Conservation (phyloP, 2,888 invertebrate genomes). For the Yponomeuta evonymella region DNA sequence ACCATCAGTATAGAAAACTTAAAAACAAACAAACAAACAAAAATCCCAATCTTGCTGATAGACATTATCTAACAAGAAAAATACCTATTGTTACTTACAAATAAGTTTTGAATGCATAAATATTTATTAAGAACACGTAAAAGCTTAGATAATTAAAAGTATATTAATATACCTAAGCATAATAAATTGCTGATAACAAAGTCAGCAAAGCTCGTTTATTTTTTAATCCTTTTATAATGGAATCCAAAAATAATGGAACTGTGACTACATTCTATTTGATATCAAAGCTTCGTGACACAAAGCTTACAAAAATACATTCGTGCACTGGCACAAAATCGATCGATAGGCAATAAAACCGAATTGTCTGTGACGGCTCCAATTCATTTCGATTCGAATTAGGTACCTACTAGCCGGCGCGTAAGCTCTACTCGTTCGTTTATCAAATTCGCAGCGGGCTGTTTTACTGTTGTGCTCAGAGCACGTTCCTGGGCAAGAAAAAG, state of each 20-base stretch:
- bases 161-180: too few species aligned
- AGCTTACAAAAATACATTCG: background rate
- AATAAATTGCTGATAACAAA: too few species aligned
- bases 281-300: background rate
- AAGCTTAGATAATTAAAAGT: too few species aligned
- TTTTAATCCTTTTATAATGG: background rate
- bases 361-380: slow-evolving; percentile 15
- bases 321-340: slow-evolving; percentile 14
- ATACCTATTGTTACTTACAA: too few species aligned
- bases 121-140: too few species aligned
- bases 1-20: too few species aligned
- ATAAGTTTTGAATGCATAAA: too few species aligned
- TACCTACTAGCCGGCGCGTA: slow-evolving; percentile 21
- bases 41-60: too few species aligned
- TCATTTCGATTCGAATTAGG: slow-evolving; percentile 33
- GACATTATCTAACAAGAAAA: too few species aligned
- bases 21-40: too few species aligned
- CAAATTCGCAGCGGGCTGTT: slow-evolving; percentile 40
- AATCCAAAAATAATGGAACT: too few species aligned
- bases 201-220: background rate
- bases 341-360: slow-evolving; percentile 13
- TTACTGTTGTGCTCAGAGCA: background rate
- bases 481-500: background rate
- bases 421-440: slow-evolving; percentile 45
- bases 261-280: background rate